Conservation (phyloP, 2,797 vertebrate species). For the Toxotes lorentzi region DNA sequence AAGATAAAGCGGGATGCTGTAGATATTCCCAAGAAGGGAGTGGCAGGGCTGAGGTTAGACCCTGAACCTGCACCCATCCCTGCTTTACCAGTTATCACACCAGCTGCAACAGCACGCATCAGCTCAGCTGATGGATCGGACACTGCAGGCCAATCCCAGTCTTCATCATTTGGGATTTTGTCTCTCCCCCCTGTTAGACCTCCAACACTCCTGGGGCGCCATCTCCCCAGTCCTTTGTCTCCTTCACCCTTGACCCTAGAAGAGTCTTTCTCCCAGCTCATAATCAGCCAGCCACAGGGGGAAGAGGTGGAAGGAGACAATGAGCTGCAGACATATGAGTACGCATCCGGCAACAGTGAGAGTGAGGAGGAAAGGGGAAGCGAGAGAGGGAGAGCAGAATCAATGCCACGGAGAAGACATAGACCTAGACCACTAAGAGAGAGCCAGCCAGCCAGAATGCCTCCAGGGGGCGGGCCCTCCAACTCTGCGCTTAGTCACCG, state of each 20-base stretch:
- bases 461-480: slow-evolving; percentile 82
- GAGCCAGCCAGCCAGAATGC: slow-evolving; percentile 85
- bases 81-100: slow-evolving; percentile 20
- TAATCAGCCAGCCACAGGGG: slow-evolving; percentile 85
- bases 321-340: slow-evolving; percentile 86
- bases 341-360: slow-evolving; percentile 88
- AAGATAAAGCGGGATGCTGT: slow-evolving; percentile 96
- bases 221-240: slow-evolving; percentile 83
- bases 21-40: slow-evolving; percentile 97
- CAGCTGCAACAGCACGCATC: slow-evolving; percentile 76
- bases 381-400: slow-evolving; percentile 55
- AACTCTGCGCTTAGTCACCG: slow-evolving; percentile 80
- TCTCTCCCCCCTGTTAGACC: slow-evolving; percentile 86
- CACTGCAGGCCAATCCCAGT: slow-evolving; percentile 63
- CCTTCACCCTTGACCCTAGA: slow-evolving; percentile 85
- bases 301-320: slow-evolving; percentile 51
- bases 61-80: slow-evolving; percentile 63
- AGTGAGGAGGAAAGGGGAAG: slow-evolving; percentile 81
- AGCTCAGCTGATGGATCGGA: slow-evolving; percentile 93
- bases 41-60: slow-evolving; percentile 93
- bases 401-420: slow-evolving; percentile 23
- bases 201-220: slow-evolving; percentile 86
- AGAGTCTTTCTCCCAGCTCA: slow-evolving; percentile 91
- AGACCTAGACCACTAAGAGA: slow-evolving; percentile 77
- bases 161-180: slow-evolving; percentile 75